Conservation (phyloP, 37 sponge, comb jelly and placozoan genomes). For the Diacarnus erythraeanus region DNA sequence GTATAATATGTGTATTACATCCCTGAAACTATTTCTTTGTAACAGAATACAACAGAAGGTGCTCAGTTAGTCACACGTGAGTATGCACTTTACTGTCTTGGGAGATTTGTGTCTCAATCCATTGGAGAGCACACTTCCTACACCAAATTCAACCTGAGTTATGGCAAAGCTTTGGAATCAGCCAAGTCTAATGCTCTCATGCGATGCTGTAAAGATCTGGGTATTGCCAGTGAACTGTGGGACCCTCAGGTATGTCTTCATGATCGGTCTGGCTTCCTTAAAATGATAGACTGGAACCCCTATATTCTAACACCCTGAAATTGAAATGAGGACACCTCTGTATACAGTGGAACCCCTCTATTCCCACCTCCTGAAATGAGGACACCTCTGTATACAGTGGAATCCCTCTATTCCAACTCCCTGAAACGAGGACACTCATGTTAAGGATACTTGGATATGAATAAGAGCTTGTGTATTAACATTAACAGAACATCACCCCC, state of each 20-base stretch:
- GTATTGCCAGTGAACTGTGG: conserved; percentile 89
- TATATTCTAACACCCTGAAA: not conserved
- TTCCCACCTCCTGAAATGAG: not conserved
- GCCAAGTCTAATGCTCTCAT: conserved; percentile 89
- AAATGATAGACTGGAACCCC: not conserved
- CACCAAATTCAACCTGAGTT: conserved; percentile 50
- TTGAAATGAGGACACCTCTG: not conserved
- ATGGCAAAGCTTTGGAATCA: conserved; percentile 88
- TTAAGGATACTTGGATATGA: no score
- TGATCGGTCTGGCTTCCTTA: no score
- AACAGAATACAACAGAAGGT: conserved; percentile 55
- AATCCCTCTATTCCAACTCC: no score
- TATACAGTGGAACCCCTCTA: not conserved
- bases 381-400: not conserved
- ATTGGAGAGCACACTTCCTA: conserved; percentile 85
- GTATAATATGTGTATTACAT: no score
- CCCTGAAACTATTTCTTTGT: no score
- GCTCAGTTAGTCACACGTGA: conserved; percentile 83
- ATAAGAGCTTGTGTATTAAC: no score
- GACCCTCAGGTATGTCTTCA: conserved; percentile 86
- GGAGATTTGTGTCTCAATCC: conserved; percentile 81
- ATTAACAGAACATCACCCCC: no score
- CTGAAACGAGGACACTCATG: no score
- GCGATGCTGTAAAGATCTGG: conserved; percentile 93
- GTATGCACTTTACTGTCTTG: conserved; percentile 81